Conservation (phyloP, 2,888 invertebrate genomes). For the Lamellibrachia satsuma region DNA sequence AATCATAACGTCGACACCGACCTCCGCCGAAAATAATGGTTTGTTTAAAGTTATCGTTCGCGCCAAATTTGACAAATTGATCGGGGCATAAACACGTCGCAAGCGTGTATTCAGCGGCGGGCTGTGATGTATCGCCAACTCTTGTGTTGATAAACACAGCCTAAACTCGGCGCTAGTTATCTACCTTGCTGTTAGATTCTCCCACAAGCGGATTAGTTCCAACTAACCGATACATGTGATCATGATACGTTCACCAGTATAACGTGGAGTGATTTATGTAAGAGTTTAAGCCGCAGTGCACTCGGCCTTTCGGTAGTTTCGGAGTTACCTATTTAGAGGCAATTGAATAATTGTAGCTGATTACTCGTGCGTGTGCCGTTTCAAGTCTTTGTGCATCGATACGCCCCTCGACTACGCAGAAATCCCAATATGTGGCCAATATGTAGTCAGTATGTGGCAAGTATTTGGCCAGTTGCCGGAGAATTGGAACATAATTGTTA, state of each 20-base stretch:
- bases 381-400: background rate
- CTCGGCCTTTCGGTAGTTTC: background rate
- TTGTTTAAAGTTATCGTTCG: background rate
- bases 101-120: background rate
- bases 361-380: background rate
- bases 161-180: background rate
- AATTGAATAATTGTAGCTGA: background rate
- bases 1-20: background rate
- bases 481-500: no score
- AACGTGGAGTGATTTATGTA: background rate
- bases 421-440: background rate
- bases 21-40: background rate
- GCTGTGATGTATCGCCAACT: background rate
- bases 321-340: background rate
- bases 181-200: background rate
- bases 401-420: background rate
- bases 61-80: slow-evolving; percentile 12
- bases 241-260: background rate
- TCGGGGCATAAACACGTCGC: background rate
- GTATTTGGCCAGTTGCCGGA: no score
- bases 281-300: background rate
- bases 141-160: background rate
- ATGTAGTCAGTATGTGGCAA: no score
- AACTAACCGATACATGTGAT: background rate
- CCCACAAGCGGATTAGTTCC: background rate